Evolutionary conservation across 2,113 vertebrate species (phyloP).

Genomic region (Callionymus lyra): DNA sequence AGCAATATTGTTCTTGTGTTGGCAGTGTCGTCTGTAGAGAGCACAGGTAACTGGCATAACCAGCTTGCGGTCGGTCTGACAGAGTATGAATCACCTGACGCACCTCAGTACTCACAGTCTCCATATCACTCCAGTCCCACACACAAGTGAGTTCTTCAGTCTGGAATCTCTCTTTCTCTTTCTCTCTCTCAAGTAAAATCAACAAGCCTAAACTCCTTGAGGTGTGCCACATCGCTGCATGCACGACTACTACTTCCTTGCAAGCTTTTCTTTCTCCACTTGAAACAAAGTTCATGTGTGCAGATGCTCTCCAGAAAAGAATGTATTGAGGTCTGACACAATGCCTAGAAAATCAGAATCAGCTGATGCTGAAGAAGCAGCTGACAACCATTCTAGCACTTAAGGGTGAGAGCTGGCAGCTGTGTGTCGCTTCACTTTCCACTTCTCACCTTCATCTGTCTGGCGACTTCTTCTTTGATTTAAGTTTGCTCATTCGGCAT

Average conservation of each 20-base stretch:
- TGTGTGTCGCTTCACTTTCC: conserved; percentile 29
- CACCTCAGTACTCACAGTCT: conserved; percentile 66
- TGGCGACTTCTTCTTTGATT: conserved; percentile 8
- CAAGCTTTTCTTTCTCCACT: conserved; percentile 8
- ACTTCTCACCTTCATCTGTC: conserved; percentile 22
- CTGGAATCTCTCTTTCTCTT: too few relatives aligned
- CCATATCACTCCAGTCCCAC: conserved; percentile 74
- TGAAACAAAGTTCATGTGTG: conserved; percentile 19
- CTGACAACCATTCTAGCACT: conserved; percentile 50
- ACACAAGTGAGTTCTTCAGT: conserved; percentile 62
- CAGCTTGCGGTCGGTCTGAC: conserved; percentile 71
- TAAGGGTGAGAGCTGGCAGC: conserved; percentile 55
- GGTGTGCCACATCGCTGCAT: too few relatives aligned
- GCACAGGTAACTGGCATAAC: conserved; percentile 80
- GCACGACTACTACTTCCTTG: too few relatives aligned
- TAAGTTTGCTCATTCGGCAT: not conserved
- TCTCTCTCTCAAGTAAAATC: too few relatives aligned
- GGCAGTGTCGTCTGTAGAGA: conserved; percentile 81
- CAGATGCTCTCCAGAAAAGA: conserved; percentile 61
- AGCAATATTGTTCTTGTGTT: conserved; percentile 5
- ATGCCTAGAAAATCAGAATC: conserved; percentile 56
- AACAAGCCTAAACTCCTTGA: too few relatives aligned
- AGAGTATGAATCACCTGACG: conserved; percentile 65
- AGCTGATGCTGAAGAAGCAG: conserved; percentile 51
- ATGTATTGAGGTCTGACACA: conserved; percentile 46